phyloP scores from a whole-genome alignment of 1,140 invertebrate species.

The Saccostrea glomerata region DNA sequence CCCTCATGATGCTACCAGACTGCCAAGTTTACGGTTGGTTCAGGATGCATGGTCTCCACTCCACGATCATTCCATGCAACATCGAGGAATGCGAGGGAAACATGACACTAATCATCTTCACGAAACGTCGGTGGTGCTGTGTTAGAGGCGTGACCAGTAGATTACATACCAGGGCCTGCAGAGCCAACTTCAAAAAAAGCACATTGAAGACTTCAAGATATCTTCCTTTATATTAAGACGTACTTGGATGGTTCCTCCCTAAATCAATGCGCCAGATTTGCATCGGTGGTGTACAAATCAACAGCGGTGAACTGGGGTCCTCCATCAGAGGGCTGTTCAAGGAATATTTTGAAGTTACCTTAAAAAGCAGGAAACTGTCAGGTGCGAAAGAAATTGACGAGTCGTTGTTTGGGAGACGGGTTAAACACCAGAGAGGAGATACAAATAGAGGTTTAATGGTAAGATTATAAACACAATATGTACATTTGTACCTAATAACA shows the following conservation, averaged over 20 bases:
- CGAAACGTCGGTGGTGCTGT: neutral
- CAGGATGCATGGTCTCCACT: neutral
- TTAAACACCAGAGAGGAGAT: neutral
- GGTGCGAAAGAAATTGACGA: neutral
- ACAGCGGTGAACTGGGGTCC: slow-evolving; percentile 45
- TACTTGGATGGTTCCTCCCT: slow-evolving; percentile 38
- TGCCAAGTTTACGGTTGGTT: neutral
- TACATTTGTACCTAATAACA: too few relatives aligned
- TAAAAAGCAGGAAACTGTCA: too few relatives aligned
- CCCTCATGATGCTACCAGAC: neutral
- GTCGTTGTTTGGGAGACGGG: neutral
- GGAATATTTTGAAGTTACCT: neutral
- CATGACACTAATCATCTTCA: neutral
- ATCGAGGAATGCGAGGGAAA: neutral
- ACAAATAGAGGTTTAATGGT: neutral
- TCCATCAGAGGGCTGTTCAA: slow-evolving; percentile 38
- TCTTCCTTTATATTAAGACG: neutral
- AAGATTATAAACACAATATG: neutral
- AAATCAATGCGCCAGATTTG: slow-evolving; percentile 3
- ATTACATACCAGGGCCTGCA: neutral
- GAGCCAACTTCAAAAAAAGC: neutral
- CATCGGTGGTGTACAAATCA: slow-evolving; percentile 31
- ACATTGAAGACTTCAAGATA: slow-evolving; percentile 13
- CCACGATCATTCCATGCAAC: slow-evolving; percentile 15
- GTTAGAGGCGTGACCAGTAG: neutral